phyloP scores from a whole-genome alignment of 2,113 vertebrate genomes.

The Hydropotes inermis region DNA sequence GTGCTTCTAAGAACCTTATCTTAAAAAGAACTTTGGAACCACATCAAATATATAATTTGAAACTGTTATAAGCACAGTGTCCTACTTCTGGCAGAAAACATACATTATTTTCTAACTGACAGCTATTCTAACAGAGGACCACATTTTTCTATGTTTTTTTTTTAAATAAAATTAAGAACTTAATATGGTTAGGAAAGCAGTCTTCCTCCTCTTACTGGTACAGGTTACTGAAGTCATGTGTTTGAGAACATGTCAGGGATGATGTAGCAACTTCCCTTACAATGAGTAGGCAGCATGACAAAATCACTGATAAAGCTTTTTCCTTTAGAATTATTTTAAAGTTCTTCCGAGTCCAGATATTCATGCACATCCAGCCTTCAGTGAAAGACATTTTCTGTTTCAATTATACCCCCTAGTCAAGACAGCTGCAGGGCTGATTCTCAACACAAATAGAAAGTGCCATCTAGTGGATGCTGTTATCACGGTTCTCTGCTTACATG shows the following conservation, averaged over 20 bases:
- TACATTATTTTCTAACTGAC: neutral
- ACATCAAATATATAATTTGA: neutral
- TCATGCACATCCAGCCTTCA: constrained; percentile 17
- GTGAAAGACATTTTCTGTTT: neutral
- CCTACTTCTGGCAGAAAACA: neutral
- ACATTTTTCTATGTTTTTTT: neutral
- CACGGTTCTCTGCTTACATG: constrained; percentile 18
- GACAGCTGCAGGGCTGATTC: neutral
- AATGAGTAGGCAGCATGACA: neutral
- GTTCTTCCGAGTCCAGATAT: constrained; percentile 2
- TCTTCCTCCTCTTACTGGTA: neutral
- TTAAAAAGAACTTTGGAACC: neutral
- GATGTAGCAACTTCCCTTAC: neutral
- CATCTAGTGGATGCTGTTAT: constrained; percentile 81
- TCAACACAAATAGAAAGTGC: constrained; percentile 74
- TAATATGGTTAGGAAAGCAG: neutral
- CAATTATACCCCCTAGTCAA: neutral
- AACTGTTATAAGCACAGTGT: neutral
- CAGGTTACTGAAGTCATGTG: neutral
- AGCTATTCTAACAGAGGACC: neutral
- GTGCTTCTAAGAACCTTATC: neutral
- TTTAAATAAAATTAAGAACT: neutral
- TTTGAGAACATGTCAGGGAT: neutral
- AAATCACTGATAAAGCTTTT: neutral
- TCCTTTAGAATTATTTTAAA: neutral